These are phyloP conservation scores for Lytechinus variegatus DNA, from an alignment of 35 echinoderm and acorn worm genomes.

Conservation along the genomic window DNA sequence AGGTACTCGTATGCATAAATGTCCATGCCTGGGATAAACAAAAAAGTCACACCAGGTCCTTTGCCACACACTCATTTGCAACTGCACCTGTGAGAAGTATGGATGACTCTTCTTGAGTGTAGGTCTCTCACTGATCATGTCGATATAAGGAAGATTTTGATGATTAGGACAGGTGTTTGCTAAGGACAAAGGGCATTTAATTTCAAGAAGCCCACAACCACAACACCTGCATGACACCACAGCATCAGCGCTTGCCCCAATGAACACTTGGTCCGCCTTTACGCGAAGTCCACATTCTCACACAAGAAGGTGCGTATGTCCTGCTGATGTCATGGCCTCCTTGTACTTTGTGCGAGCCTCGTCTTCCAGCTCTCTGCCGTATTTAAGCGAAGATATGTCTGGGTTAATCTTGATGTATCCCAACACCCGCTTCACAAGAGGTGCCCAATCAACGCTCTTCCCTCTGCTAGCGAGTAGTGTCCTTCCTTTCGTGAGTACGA, in stretches of 20 bases:
- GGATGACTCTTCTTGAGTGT: background rate
- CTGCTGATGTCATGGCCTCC: background rate
- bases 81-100: constrained; percentile 18
- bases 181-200: constrained; percentile 45
- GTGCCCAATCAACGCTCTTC: no score
- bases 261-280: background rate
- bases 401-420: no score
- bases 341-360: constrained; percentile 22
- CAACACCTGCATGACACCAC: constrained; percentile 47
- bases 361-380: no score
- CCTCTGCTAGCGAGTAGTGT: no score
- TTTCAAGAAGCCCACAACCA: constrained; percentile 46
- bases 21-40: constrained; percentile 30
- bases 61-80: constrained; percentile 4
- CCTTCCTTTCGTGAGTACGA: no score
- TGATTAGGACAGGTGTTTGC: constrained; percentile 4
- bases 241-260: constrained; percentile 57
- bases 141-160: background rate
- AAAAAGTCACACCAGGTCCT: constrained; percentile 38
- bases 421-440: no score
- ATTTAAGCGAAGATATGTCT: no score
- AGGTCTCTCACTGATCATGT: background rate
- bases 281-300: constrained; percentile 55
- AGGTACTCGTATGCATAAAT: background rate
- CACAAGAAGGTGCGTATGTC: background rate